phyloP scores from a whole-genome alignment of 2,888 invertebrate genomes.

The Mesorhabditis sp. region DNA sequence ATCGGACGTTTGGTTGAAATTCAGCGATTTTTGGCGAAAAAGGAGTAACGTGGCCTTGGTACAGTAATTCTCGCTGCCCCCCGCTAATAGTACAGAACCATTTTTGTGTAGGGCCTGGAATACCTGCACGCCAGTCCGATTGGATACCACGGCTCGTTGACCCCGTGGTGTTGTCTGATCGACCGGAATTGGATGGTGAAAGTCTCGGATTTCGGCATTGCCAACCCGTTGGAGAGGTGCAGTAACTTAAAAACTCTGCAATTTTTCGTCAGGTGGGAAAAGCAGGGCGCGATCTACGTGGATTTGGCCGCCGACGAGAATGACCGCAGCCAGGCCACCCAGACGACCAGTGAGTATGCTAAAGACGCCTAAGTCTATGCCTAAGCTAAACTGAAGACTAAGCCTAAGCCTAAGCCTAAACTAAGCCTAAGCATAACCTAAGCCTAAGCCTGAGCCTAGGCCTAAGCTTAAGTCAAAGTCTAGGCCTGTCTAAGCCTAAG shows the following conservation, averaged over 20 bases:
- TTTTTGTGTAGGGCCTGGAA: slow-evolving; percentile 36
- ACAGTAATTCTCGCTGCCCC: slow-evolving; percentile 73
- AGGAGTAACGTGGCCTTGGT: slow-evolving; percentile 93
- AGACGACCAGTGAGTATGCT: slow-evolving; percentile 34
- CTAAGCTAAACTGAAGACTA: too few species aligned
- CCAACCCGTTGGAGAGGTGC: slow-evolving; percentile 48
- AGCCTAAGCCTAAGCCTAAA: too few species aligned
- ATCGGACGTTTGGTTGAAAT: slow-evolving; percentile 91
- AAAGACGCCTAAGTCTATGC: not conserved
- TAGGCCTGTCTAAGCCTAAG: not conserved
- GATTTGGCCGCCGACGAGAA: slow-evolving; percentile 50
- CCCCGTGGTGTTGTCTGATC: slow-evolving; percentile 54
- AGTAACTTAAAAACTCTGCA: not conserved
- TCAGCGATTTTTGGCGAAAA: slow-evolving; percentile 89
- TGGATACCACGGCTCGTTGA: slow-evolving; percentile 50
- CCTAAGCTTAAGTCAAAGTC: not conserved
- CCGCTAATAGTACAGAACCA: too few species aligned
- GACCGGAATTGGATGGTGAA: slow-evolving; percentile 57
- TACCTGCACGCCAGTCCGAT: slow-evolving; percentile 47
- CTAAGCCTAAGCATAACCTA: too few species aligned
- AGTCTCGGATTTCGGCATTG: slow-evolving; percentile 51
- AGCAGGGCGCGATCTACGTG: slow-evolving; percentile 40
- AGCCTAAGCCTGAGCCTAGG: not conserved
- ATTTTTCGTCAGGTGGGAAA: slow-evolving; percentile 43
- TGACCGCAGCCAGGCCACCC: slow-evolving; percentile 46